Evolutionary conservation across 2,113 vertebrate species (phyloP), one percentile per base, ranked within the genome.

Genomic region (Hippopotamus amphibius): DNA sequence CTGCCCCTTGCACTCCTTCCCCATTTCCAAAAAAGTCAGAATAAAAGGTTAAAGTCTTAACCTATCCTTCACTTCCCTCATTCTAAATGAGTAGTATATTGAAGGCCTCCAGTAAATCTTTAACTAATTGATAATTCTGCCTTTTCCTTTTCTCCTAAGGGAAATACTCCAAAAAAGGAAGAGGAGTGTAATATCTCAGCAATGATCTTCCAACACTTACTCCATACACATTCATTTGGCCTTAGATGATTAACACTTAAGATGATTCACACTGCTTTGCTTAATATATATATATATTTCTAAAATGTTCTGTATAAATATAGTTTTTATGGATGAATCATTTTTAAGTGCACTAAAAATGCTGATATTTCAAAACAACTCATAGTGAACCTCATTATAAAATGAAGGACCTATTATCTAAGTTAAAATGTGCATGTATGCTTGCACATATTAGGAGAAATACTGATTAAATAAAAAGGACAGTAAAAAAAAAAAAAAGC

Each of bases 331-430:
- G 86, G n/a, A 55, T 6, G 21, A 65, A 95, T 92, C 2, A 65
- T 55, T 92, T 92, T 95, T 81, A 83, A 94, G 77, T 93, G 55
- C 16, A 87, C 30, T 87, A 80, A 86, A 92, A 88, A 83, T 87
- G 69, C 30, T 74, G 63, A 46, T 59, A 79, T 65, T 88, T 92
- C 28, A 95, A 94, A 94, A 68, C 24, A 93, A 85, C 61, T 61
- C 85, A 83, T 5, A 48, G 85, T 72, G 48, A 95, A 50, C 57
- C 8, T 16, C 26, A 90, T 28, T 69, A 85, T 74, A 80, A 88
- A 95, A 91, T 22, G 33, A 90, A 83, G 28, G 55, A 41, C 41
- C 33, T 88, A 95, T 41, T 87, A 82, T 87, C 66, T 80, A 74
- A 90, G 21, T 89, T 90, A 72, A 90, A 96, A 80, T 26, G 43